Evolutionary conservation across 2,113 vertebrate genomes (phyloP), one percentile per base, ranked within the genome.

Genomic region (Ahaetulla prasina): DNA sequence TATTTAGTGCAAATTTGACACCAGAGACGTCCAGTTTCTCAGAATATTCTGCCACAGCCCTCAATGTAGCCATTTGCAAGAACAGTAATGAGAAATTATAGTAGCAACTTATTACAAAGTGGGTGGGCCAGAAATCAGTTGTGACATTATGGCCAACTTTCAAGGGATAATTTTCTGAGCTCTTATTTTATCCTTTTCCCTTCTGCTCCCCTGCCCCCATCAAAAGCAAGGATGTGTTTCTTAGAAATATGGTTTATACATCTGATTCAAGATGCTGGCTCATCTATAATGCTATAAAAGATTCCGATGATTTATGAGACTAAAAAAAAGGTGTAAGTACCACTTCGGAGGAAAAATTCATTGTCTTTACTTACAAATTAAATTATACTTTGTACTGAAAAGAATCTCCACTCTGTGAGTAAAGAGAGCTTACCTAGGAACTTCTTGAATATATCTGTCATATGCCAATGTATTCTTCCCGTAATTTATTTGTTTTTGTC

Each of bases 401-500:
- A 90, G 8, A 30, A 90, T 3, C 12, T 22, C 25, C 25, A 43
- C 23, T 3, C 43, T 10, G 3, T 47, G 35, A 16, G 7, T 3
- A 39, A 45, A 53, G 4, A 50, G 27, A 52, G 92, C 97, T 94
- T 97, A 99, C 99, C 98, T 99, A 0, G 99, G 99, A 50, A 99
- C 98, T 94, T 99, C 99, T 87, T 98, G 98, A 57, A 98, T 97
- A 47, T 99, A 99, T 95, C 98, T 96, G 87, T 99, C 99, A 0
- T 99, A 99, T 1, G 99, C 98, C 30, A 99, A 97, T 0, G 98
- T 99, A 96, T 99, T 99, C 96, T 99, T 99, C 2, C 99, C 99
- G 0, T 99, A 99, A 96, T 98, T 99, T 89, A 99, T 99, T 97
- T 99, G 99, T 92, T 99, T 99, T 93, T 99, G 99, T 89, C 99